These are phyloP conservation scores for Gymnobelideus leadbeateri DNA, from an alignment of 2,113 vertebrate species.

Conservation along the genomic window DNA sequence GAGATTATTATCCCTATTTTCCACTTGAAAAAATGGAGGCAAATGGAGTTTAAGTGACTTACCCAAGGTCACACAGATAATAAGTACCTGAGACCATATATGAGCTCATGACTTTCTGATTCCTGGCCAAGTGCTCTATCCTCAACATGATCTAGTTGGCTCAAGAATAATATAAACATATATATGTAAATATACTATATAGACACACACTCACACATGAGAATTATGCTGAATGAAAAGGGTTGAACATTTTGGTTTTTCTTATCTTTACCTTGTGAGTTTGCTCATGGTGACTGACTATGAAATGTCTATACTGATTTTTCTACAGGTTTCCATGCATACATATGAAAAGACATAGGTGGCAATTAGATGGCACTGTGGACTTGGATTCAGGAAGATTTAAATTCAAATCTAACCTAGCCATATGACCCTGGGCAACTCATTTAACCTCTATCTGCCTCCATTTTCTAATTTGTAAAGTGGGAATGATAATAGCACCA, in stretches of 20 bases:
- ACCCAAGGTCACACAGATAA: no score
- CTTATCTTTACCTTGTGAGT: background rate
- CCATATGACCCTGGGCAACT: background rate
- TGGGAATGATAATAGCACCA: background rate
- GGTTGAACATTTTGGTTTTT: background rate
- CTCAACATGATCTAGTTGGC: no score
- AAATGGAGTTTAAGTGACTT: background rate
- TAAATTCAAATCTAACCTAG: background rate
- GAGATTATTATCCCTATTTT: background rate
- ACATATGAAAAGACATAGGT: background rate
- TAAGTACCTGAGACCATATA: background rate
- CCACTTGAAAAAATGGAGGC: background rate
- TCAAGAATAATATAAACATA: no score
- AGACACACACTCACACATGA: background rate
- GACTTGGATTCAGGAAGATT: background rate
- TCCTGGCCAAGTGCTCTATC: no score
- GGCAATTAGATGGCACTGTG: background rate
- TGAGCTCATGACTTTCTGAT: background rate
- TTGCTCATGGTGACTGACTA: background rate
- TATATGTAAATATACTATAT: no score
- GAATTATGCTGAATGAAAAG: background rate
- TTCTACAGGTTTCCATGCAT: no score
- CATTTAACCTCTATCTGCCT: background rate
- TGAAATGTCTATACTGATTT: background rate
- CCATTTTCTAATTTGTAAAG: background rate